Percentiles rank a stretch among this genome's conserved stretches.
Evolutionary conservation across 2,888 invertebrate genomes (phyloP).

Genomic region (Coelopa pilipes): DNA sequence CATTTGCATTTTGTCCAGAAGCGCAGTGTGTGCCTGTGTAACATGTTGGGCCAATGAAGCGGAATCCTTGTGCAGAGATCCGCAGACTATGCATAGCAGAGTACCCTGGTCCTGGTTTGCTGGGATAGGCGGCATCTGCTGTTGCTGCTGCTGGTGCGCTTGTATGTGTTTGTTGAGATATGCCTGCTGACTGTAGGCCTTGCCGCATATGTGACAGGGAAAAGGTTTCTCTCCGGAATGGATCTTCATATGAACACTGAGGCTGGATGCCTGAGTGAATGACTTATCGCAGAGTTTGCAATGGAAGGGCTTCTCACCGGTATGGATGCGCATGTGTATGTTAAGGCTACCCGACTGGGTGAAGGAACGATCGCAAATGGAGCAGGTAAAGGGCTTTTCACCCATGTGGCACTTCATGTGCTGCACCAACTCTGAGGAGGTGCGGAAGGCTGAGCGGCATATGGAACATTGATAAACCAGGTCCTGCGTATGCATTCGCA

Average conservation of each 20-base stretch:
- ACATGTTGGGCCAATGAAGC: constrained; percentile 61
- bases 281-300: constrained; percentile 65
- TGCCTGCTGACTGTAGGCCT: constrained; percentile 64
- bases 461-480: constrained; percentile 65
- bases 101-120: constrained; percentile 47
- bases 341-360: constrained; percentile 66
- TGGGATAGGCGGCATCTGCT: constrained; percentile 25
- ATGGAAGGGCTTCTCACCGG: constrained; percentile 65
- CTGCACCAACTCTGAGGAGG: constrained; percentile 66
- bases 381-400: constrained; percentile 67
- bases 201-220: constrained; percentile 62
- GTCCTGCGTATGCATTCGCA: constrained; percentile 65
- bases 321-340: constrained; percentile 67
- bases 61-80: constrained; percentile 61
- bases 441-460: constrained; percentile 62
- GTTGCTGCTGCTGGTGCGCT: constrained; percentile 53
- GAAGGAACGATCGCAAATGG: constrained; percentile 66
- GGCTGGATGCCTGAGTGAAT: constrained; percentile 66
- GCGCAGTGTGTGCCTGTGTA: constrained; percentile 60
- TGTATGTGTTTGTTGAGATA: constrained; percentile 64
- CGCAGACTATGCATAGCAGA: constrained; percentile 63
- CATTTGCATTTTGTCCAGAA: constrained; percentile 57
- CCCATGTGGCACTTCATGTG: constrained; percentile 68
- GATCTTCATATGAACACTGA: constrained; percentile 66
- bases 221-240: constrained; percentile 64